Percentiles rank a stretch among this genome's conserved stretches.
Evolutionary conservation across 92 coral and sea anemone genomes (phyloP).

Genomic region (Epizoanthus illoricatus): DNA sequence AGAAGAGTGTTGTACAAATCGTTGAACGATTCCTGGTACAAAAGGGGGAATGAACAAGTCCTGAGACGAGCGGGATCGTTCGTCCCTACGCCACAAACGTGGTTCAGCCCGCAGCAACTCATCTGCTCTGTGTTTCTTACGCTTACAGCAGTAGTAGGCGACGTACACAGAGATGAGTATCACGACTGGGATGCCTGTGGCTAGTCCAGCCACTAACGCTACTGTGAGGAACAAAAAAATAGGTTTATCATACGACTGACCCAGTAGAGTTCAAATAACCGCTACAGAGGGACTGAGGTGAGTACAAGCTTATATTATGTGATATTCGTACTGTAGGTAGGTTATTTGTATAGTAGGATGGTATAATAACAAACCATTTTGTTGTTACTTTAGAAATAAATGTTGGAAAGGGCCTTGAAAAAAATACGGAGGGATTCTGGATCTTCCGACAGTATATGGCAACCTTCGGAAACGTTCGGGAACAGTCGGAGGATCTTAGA

Average conservation of each 20-base stretch:
- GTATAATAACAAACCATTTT: no score
- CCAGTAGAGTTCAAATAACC: no score
- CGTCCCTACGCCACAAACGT: constrained; percentile 93
- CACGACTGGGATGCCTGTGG: constrained; percentile 93
- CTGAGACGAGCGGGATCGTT: constrained; percentile 68
- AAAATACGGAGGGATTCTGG: no score
- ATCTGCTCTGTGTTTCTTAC: constrained; percentile 67
- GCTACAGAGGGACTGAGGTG: no score
- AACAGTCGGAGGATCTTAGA: no score
- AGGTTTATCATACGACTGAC: not conserved
- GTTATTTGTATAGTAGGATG: no score
- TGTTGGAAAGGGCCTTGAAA: no score
- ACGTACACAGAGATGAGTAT: constrained; percentile 83
- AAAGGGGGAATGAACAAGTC: constrained; percentile 94
- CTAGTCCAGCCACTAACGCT: constrained; percentile 93
- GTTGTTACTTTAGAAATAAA: no score
- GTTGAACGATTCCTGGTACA: constrained; percentile 88
- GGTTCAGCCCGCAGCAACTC: constrained; percentile 72
- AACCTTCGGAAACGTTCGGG: no score
- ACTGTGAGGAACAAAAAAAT: constrained; percentile 36
- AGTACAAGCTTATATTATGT: no score
- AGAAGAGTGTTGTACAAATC: constrained; percentile 93
- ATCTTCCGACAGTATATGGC: no score
- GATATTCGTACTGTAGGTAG: no score
- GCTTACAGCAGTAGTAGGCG: constrained; percentile 92